Evolutionary conservation across 2,888 invertebrate species (phyloP), one percentile per base, ranked within the genome.

Genomic region (Aphidoletes aphidimyza): DNA sequence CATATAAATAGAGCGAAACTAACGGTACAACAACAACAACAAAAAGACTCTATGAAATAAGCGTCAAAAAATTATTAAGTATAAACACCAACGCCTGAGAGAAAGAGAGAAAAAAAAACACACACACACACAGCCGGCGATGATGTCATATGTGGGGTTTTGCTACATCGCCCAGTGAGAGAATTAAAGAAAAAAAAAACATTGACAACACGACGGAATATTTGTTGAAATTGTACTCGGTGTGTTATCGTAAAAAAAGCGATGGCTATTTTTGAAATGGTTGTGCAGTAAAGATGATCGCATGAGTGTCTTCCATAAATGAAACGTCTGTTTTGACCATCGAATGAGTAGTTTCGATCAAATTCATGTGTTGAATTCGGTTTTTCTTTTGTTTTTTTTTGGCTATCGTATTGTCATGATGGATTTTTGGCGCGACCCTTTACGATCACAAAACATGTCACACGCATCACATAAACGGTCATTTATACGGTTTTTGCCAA

Each of bases 51-150:
- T 54, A 22, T 54, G 22, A 54, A 54, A 54, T 22, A 54, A 54
- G 22, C 54, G 54, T 54, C n/a, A 22, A 47, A 47, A n/a, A n/a
- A 47, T 47, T 17, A 47, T 47, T 17, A 47, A 11, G 47, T 47
- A 47, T 47, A 47, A 54, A 54, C 54, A 54, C 54, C 54, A 54
- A 54, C 54, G 54, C 54, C n/a, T 54, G 54, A 54, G 22, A 54
- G n/a, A n/a, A n/a, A n/a, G n/a, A n/a, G n/a, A n/a, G n/a, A n/a
- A n/a, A n/a, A n/a, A n/a, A n/a, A n/a, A n/a, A n/a, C n/a, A n/a
- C n/a, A n/a, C n/a, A n/a, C n/a, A n/a, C n/a, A n/a, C n/a, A n/a
- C n/a, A 54, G 6, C 22, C 6, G 22, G 3, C 22, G n/a, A 54
- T 54, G 54, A 54, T 54, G 54, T 54, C 54, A 54, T 54, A n/a